Base-by-base conservation (phyloP, 2,888 invertebrate genomes). In the Ctenicera cuprea region DNA sequence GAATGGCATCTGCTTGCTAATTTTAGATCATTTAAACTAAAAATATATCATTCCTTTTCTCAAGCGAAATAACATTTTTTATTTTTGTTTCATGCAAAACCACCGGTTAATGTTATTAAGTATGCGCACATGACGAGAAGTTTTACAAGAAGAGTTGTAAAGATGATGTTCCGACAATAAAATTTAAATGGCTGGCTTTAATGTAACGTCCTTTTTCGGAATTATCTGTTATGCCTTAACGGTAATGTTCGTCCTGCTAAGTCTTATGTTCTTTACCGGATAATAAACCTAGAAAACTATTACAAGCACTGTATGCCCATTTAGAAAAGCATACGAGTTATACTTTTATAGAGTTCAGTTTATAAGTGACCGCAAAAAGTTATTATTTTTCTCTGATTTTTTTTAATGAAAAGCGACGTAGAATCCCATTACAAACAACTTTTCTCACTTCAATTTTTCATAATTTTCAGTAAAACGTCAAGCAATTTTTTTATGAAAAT, bases 61-160 rank as follows among this genome's bases (percentile, higher is more conserved):
- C 41, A 26, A 5, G 26, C 5, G 26, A 26, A 26, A 5, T 26
- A 5, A 26, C 26, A 26, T 5, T 26, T 5, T 33, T 33, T 45
- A 18, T 45, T 45, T 45, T 16, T 18, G 45, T 43, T 43, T 43
- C 7, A 43, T 43, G 41, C 16, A 43, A 43, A 43, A 33, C 33
- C 33, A 33, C 33, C 5, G 41, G 16, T 43, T 43, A 4, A 7
- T 43, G 18, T 16, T 16, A 7, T 45, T 18, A 45, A 16, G 8
- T 45, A 5, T 45, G 45, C 18, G 16, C 5, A 45, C 4, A 11
- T 26, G 7, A 33, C 1, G 33, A 8, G 33, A 33, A 33, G 1
- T 33, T 33, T 18, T 45, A 18, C 16, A 16, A 18, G 16, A 45
- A 16, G 4, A 45, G 14, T 14, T 45, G 9, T 45, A 18, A 16